Evolutionary conservation across 2,113 vertebrate genomes (phyloP).

Genomic region (Hydropotes inermis): DNA sequence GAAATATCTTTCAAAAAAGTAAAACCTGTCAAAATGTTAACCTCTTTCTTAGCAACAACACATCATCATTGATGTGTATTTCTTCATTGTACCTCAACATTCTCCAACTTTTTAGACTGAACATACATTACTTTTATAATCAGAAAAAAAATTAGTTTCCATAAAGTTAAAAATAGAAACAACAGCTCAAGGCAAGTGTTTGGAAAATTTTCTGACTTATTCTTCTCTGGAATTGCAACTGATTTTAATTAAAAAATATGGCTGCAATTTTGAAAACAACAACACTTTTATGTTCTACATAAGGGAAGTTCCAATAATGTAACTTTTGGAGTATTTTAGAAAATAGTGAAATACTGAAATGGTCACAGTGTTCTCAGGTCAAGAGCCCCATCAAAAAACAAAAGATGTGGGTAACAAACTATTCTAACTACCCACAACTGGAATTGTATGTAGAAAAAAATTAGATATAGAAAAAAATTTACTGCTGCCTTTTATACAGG

Average conservation of each 20-base stretch:
- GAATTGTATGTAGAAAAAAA: conserved; percentile 80
- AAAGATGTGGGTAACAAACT: conserved; percentile 82
- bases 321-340: conserved; percentile 72
- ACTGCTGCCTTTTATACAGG: conserved; percentile 80
- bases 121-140: conserved; percentile 34
- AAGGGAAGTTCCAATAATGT: conserved; percentile 75
- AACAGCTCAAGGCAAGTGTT: conserved; percentile 59
- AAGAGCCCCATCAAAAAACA: conserved; percentile 67
- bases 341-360: conserved; percentile 55
- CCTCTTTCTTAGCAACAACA: background rate
- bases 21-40: background rate
- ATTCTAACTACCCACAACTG: conserved; percentile 82
- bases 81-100: background rate
- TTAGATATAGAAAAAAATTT: conserved; percentile 60
- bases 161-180: conserved; percentile 80
- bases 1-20: background rate
- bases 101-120: conserved; percentile 30
- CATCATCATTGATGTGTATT: background rate
- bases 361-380: conserved; percentile 58
- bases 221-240: conserved; percentile 81
- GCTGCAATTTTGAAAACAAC: conserved; percentile 78
- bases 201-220: conserved; percentile 62
- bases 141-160: background rate
- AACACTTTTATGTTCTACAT: conserved; percentile 81
- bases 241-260: conserved; percentile 83